Evolutionary conservation across 2,113 vertebrate species (phyloP).

Genomic region (Ptilorrhoa leucosticta): DNA sequence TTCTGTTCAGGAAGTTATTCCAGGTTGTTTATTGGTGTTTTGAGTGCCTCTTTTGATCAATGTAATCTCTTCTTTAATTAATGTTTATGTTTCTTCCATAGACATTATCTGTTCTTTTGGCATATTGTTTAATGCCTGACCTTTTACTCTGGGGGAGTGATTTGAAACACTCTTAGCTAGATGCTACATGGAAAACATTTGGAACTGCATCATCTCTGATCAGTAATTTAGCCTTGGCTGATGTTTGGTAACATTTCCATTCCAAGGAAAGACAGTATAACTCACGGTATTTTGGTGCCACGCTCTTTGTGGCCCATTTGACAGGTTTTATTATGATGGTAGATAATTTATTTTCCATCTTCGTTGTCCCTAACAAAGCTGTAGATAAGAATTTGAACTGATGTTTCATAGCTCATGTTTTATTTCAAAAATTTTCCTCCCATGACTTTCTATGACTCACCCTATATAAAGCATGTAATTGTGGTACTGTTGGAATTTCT

Average conservation of each 20-base stretch:
- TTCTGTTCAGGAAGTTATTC: neutral
- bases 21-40: neutral
- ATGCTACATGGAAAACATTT: neutral
- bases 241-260: neutral
- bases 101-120: slow-evolving; percentile 9
- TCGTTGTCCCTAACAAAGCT: neutral
- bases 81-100: slow-evolving; percentile 1
- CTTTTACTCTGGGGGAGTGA: neutral
- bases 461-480: neutral
- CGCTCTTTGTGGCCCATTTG: neutral
- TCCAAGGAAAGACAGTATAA: neutral
- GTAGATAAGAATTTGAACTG: neutral
- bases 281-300: neutral
- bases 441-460: neutral
- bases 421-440: neutral
- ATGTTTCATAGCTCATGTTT: neutral
- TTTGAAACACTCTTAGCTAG: neutral
- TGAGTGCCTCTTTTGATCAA: slow-evolving; percentile 8
- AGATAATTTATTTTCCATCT: neutral
- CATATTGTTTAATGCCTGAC: slow-evolving; percentile 1
- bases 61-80: neutral
- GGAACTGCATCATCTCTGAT: neutral
- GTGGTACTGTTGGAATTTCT: neutral
- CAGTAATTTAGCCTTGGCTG: neutral
- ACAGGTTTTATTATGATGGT: neutral